A percentile compares a stretch with the other conserved stretches of the same genome.
Evolutionary conservation across 2,888 invertebrate genomes (phyloP).

Genomic region (Axea sp.): DNA sequence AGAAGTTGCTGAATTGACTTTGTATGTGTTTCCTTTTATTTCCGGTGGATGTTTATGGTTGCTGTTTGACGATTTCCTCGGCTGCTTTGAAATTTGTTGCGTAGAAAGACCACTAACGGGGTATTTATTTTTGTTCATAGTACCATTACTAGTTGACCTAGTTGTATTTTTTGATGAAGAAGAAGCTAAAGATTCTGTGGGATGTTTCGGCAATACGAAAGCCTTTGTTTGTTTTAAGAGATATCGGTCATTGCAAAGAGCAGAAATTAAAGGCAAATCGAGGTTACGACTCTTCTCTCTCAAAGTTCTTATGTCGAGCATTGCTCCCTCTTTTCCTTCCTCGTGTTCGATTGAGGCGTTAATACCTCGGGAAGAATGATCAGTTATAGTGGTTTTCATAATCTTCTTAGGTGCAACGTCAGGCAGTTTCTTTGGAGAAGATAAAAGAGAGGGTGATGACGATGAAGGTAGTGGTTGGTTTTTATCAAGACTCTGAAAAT

Average conservation of each 20-base stretch:
- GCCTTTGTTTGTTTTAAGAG: constrained; percentile 93
- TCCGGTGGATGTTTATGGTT: constrained; percentile 88
- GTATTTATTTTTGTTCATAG: constrained; percentile 83
- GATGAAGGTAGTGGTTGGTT: constrained; percentile 73
- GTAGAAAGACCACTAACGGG: constrained; percentile 84
- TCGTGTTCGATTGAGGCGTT: constrained; percentile 39
- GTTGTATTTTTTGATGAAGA: constrained; percentile 65
- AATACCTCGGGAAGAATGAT: constrained; percentile 26
- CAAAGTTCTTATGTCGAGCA: constrained; percentile 89
- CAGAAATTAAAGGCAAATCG: constrained; percentile 94
- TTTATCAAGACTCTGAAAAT: constrained; percentile 73
- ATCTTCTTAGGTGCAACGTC: constrained; percentile 30
- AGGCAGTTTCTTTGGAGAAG: constrained; percentile 59
- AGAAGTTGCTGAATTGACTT: constrained; percentile 63
- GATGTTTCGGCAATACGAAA: constrained; percentile 88
- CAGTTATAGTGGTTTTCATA: constrained; percentile 1
- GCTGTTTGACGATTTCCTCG: constrained; percentile 82
- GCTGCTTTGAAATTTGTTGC: constrained; percentile 82
- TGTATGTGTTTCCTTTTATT: constrained; percentile 77
- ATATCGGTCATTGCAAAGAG: constrained; percentile 94
- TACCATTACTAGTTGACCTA: constrained; percentile 72
- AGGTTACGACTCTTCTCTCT: constrained; percentile 93
- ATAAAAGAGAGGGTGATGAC: constrained; percentile 66
- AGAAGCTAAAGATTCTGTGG: constrained; percentile 71
- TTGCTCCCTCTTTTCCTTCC: constrained; percentile 73